These are phyloP conservation scores for Xiphorhynchus erythropygius DNA, from an alignment of 2,797 vertebrate species.

Conservation along the genomic window DNA sequence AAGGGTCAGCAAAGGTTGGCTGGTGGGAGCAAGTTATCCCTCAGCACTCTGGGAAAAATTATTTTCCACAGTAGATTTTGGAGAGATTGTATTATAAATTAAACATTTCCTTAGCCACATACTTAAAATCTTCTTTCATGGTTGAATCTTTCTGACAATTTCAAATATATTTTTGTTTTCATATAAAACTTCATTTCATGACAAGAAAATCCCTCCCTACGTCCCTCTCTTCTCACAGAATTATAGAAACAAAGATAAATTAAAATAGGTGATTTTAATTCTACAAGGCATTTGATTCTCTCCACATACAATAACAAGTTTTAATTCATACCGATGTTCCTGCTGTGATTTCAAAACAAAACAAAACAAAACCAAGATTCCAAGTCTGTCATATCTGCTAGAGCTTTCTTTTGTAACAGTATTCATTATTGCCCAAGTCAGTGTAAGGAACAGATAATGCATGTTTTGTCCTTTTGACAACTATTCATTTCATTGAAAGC, in stretches of 20 bases:
- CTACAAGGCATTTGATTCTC: not conserved
- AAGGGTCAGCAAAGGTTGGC: not conserved
- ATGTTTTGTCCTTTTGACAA: slow-evolving; percentile 63
- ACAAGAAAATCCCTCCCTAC: not conserved
- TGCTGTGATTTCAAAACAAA: not conserved
- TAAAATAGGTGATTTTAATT: not conserved
- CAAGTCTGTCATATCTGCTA: slow-evolving; percentile 5
- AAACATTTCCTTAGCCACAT: not conserved
- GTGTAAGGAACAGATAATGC: slow-evolving; percentile 16
- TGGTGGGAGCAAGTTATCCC: not conserved
- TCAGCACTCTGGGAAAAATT: not conserved
- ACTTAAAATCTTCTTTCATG: not conserved
- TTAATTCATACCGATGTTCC: not conserved
- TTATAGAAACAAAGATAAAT: not conserved
- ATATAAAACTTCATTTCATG: not conserved
- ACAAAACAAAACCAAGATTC: not conserved
- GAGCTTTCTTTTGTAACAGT: not conserved
- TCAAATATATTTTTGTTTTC: not conserved
- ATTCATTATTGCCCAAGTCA: slow-evolving; percentile 37
- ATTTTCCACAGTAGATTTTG: not conserved
- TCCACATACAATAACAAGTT: not conserved
- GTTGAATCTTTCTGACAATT: not conserved
- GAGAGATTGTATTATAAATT: not conserved
- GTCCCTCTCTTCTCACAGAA: not conserved
- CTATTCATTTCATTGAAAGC: slow-evolving; percentile 54